Percentiles rank a stretch among this genome's conserved stretches.
Evolutionary conservation across 2,888 invertebrate genomes (phyloP).

Genomic region (Electrophaes corylata): DNA sequence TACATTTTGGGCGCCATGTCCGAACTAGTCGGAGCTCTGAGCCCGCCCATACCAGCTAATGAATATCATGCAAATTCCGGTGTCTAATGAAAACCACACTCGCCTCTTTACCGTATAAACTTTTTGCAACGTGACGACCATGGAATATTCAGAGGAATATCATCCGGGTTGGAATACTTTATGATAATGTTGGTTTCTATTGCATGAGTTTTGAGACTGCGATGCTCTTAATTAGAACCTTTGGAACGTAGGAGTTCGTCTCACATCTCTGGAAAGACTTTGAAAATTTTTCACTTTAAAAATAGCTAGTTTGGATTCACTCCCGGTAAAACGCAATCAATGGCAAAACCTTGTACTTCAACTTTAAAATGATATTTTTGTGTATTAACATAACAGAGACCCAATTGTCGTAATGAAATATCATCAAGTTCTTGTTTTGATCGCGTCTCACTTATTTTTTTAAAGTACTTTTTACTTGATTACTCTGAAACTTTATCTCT

Average conservation of each 20-base stretch:
- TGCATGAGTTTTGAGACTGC: conserved; percentile 10
- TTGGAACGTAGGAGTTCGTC: background rate
- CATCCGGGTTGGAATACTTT: conserved; percentile 23
- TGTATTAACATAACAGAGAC: too few relatives aligned
- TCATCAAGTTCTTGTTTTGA: too few relatives aligned
- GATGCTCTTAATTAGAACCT: conserved; percentile 7
- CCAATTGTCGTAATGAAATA: too few relatives aligned
- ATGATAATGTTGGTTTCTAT: conserved; percentile 31
- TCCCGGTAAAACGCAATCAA: too few relatives aligned
- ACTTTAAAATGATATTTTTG: too few relatives aligned
- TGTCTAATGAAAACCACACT: conserved; percentile 72
- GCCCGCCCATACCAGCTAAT: conserved; percentile 62
- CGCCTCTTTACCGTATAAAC: conserved; percentile 51
- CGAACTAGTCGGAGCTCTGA: conserved; percentile 35
- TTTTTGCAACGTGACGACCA: conserved; percentile 47
- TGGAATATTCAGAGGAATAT: conserved; percentile 42
- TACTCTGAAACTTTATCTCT: background rate
- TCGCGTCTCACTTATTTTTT: too few relatives aligned
- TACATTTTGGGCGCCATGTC: conserved; percentile 26
- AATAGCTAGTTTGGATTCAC: too few relatives aligned
- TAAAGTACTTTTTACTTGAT: too few relatives aligned
- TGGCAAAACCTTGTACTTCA: too few relatives aligned
- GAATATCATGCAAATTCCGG: conserved; percentile 78
- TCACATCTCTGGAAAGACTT: conserved; percentile 14
- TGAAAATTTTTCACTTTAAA: background rate